phyloP scores from a whole-genome alignment of 2,888 invertebrate species.

The Ochropleura plecta region DNA sequence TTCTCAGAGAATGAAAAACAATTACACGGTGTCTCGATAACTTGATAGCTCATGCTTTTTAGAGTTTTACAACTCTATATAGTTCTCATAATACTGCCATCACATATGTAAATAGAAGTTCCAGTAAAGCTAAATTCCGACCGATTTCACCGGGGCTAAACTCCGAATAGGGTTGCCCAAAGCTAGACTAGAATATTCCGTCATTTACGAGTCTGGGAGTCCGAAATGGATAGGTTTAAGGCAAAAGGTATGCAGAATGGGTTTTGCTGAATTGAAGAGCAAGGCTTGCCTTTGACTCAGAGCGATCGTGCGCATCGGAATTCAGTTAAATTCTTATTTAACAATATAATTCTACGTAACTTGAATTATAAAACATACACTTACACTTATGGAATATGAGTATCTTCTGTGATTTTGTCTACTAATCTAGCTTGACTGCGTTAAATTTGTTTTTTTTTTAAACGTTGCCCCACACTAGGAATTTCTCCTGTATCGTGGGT shows the following conservation, averaged over 20 bases:
- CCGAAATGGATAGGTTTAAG: conserved; percentile 7
- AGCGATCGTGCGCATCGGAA: conserved; percentile 27
- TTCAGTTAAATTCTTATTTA: conserved; percentile 17
- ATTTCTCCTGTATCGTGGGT: no score
- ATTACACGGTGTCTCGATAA: neutral
- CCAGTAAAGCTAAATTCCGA: conserved; percentile 43
- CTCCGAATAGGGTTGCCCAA: conserved; percentile 47
- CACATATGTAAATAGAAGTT: conserved; percentile 56
- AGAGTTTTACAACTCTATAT: neutral
- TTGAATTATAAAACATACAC: neutral
- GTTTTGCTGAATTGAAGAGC: conserved; percentile 27
- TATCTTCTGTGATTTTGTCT: no score
- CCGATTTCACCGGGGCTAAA: conserved; percentile 53
- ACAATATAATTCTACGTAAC: neutral
- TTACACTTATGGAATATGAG: no score
- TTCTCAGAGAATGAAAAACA: neutral
- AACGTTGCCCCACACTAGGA: no score
- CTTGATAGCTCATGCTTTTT: neutral
- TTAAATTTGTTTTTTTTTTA: no score
- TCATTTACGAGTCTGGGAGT: neutral
- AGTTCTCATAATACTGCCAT: conserved; percentile 13
- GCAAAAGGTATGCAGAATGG: conserved; percentile 41
- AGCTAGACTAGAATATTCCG: conserved; percentile 11
- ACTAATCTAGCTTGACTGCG: no score
- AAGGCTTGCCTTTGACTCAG: conserved; percentile 36